These are phyloP conservation scores for Anodontia alba DNA, from an alignment of 2,888 invertebrate species.

Conservation along the genomic window DNA sequence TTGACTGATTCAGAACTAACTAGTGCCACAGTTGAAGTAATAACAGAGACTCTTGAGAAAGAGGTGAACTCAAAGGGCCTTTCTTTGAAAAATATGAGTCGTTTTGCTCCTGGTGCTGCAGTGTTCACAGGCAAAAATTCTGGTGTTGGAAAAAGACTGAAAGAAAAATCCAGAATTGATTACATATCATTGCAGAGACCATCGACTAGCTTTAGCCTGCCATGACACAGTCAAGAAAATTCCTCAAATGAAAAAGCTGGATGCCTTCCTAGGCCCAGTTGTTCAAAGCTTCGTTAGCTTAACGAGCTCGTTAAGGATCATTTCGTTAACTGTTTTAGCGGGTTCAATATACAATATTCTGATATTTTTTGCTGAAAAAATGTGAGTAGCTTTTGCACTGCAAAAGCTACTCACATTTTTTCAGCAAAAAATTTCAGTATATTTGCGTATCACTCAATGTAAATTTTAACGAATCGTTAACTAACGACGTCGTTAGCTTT, in stretches of 20 bases:
- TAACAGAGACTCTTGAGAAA: neutral
- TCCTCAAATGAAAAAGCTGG: slow-evolving; percentile 20
- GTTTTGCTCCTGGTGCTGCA: slow-evolving; percentile 48
- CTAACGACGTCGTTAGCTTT: too few species aligned
- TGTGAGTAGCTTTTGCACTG: too few species aligned
- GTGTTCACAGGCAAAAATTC: slow-evolving; percentile 40
- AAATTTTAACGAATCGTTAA: too few species aligned
- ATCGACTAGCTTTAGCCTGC: slow-evolving; percentile 44
- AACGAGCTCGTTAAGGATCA: too few species aligned
- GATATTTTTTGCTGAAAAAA: too few species aligned
- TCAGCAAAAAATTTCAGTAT: too few species aligned
- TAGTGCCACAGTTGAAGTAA: too few species aligned
- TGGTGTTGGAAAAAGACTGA: slow-evolving; percentile 36
- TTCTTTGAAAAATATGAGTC: slow-evolving; percentile 13
- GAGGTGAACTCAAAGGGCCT: neutral
- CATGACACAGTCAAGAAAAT: slow-evolving; percentile 26
- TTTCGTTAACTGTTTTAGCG: too few species aligned
- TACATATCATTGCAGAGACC: slow-evolving; percentile 40
- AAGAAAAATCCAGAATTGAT: slow-evolving; percentile 30
- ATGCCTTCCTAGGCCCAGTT: slow-evolving; percentile 27
- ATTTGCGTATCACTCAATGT: too few species aligned
- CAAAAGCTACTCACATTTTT: too few species aligned
- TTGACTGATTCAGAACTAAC: neutral
- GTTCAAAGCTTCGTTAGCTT: too few species aligned
- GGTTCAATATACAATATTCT: too few species aligned